Evolutionary conservation across 2,888 invertebrate genomes (phyloP).

Genomic region (Trachelus tabidus): DNA sequence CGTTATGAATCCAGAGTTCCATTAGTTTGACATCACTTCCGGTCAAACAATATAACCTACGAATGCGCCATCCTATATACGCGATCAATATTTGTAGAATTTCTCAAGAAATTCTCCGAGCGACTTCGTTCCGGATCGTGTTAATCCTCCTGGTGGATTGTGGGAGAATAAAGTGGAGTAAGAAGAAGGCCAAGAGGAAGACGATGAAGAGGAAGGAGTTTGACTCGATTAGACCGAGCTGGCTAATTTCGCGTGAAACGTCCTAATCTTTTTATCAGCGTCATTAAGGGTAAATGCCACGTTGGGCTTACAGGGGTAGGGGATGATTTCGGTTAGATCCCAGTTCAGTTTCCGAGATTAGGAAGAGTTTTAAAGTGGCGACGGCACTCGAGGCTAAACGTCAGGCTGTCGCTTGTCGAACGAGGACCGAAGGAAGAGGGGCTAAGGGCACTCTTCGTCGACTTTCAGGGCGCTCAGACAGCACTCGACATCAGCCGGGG

Average conservation of each 20-base stretch:
- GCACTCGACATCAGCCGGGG: constrained; percentile 35
- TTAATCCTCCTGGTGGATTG: neutral
- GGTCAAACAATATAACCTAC: neutral
- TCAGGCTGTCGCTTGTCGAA: constrained; percentile 25
- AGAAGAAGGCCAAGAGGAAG: neutral
- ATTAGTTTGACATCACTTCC: neutral
- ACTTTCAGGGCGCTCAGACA: constrained; percentile 40
- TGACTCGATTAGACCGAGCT: neutral
- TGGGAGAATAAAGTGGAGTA: neutral
- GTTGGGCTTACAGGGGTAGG: neutral
- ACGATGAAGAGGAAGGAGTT: neutral
- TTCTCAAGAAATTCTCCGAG: neutral
- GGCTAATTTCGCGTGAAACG: constrained; percentile 32
- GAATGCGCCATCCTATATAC: neutral
- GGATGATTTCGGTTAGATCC: constrained; percentile 25
- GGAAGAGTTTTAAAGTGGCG: constrained; percentile 48
- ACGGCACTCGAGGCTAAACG: constrained; percentile 40
- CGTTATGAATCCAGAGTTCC: neutral
- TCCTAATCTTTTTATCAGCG: constrained; percentile 51
- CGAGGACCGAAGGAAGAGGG: constrained; percentile 1
- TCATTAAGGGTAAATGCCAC: constrained; percentile 39
- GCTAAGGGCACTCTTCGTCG: constrained; percentile 23
- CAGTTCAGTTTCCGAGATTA: constrained; percentile 47
- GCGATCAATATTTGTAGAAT: neutral
- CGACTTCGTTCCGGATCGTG: neutral